Evolutionary conservation across 2,113 vertebrate species (phyloP), one percentile per base, ranked within the genome.

Genomic region (Phasianus colchicus): DNA sequence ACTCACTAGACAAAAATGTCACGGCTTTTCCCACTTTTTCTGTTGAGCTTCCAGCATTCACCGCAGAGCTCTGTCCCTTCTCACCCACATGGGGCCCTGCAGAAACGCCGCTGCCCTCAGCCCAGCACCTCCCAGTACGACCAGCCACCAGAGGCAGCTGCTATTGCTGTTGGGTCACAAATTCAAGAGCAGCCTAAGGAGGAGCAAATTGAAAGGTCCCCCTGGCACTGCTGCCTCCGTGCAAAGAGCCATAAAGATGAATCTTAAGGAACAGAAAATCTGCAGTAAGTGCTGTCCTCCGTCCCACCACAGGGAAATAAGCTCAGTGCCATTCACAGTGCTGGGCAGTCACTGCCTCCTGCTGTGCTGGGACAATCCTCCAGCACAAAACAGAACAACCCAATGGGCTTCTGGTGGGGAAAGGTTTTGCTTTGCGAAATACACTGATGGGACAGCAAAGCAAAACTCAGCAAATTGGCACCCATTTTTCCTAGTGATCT

Each of bases 361-460:
- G 17, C 64, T 84, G 14, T 27, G 61, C 36, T 40, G 66, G 47
- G 27, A 32, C 38, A 20, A 36, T 58, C 8, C 24, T 40, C 19
- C 60, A 52, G 64, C 1, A 52, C 48, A 52, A 74, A 63, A 70
- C 16, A 45, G 24, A 80, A 18, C 18, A 40, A 84, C 77, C 20
- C 20, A 40, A 27, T 48, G 12, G 48, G 54, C 6, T 2, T 2
- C 34, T 6, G 45, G n/a, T 43, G 34, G 10, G 7, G 57, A 81
- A 50, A 83, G 10, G 10, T 3, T 47, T 43, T 72, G 22, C 34
- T 78, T 64, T 91, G 63, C 43, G 48, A 86, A 43, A 72, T 9
- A 10, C 0, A 0, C 55, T 43, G 1, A 0, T 14, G 67, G 72
- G 43, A 63, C 32, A 45, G 57, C 20, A 80, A 38, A 6, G 12